phyloP scores from a whole-genome alignment of 2,113 vertebrate species.

The Leptocoma aspasia region DNA sequence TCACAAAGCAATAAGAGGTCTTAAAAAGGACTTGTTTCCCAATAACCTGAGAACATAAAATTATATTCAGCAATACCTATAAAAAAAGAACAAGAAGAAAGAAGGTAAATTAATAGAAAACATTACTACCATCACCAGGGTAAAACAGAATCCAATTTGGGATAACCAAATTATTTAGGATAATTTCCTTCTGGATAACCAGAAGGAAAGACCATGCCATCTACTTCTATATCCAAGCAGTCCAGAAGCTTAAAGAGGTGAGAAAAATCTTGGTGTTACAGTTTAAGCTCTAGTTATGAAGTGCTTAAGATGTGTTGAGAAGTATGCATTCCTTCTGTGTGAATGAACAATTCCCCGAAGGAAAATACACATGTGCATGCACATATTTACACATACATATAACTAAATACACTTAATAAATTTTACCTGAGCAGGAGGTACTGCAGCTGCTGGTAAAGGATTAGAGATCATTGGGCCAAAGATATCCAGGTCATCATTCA shows the following conservation, averaged over 20 bases:
- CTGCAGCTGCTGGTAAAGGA: slow-evolving; percentile 82
- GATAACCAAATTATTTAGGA: too few relatives aligned
- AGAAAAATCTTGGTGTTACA: background rate
- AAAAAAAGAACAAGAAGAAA: background rate
- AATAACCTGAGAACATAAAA: background rate
- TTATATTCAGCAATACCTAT: background rate
- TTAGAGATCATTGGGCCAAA: slow-evolving; percentile 99
- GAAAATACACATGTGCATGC: fast-evolving
- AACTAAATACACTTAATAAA: background rate
- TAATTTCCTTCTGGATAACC: background rate
- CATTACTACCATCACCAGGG: background rate
- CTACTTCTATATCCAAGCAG: background rate
- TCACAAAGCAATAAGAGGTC: background rate
- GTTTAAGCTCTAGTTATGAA: background rate
- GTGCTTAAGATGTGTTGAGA: background rate
- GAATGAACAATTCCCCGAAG: background rate
- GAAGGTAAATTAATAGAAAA: background rate
- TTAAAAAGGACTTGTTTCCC: background rate
- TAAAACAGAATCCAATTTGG: background rate
- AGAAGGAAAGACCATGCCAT: background rate
- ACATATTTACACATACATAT: background rate
- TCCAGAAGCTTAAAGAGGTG: background rate
- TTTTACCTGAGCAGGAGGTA: slow-evolving; percentile 73
- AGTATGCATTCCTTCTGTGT: background rate
- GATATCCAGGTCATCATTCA: slow-evolving; percentile 91